phyloP scores from a whole-genome alignment of 2,888 invertebrate species.

The Formica aserva region DNA sequence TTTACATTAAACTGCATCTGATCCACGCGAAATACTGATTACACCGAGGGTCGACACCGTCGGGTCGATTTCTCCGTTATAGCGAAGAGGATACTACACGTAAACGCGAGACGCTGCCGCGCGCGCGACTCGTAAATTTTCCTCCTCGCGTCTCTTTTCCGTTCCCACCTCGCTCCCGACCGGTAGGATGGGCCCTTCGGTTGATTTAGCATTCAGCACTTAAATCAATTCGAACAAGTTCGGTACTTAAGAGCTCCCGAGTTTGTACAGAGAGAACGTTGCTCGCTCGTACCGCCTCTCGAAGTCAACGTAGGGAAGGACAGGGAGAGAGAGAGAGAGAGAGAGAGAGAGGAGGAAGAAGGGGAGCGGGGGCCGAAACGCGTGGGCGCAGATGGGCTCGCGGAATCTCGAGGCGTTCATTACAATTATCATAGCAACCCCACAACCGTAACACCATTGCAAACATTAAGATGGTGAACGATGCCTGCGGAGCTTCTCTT shows the following conservation, averaged over 20 bases:
- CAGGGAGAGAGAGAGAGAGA: conserved; percentile 12
- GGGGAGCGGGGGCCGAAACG: conserved; percentile 51
- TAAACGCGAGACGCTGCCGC: conserved; percentile 60
- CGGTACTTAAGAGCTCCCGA: conserved; percentile 85
- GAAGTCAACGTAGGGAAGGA: conserved; percentile 57
- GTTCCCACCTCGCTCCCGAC: conserved; percentile 39
- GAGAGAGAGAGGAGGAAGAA: conserved; percentile 37
- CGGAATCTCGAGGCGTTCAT: conserved; percentile 85
- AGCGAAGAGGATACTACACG: conserved; percentile 60
- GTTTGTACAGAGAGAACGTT: conserved; percentile 80
- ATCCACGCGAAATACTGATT: conserved; percentile 72
- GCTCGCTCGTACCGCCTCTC: conserved; percentile 72
- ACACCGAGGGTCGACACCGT: conserved; percentile 59
- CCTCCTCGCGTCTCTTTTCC: conserved; percentile 54
- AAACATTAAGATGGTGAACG: conserved; percentile 71
- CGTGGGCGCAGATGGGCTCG: conserved; percentile 85
- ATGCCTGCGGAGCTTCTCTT: conserved; percentile 65
- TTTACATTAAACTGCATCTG: conserved; percentile 64
- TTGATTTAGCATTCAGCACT: conserved; percentile 86
- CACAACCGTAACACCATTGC: conserved; percentile 79
- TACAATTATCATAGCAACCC: conserved; percentile 85
- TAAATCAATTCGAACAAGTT: conserved; percentile 86
- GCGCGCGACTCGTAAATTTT: conserved; percentile 80
- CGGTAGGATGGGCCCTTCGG: conserved; percentile 80
- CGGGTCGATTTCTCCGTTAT: conserved; percentile 51